Evolutionary conservation across 2,888 invertebrate genomes (phyloP), one percentile per base, ranked within the genome.

Genomic region (Dynastes grantii): DNA sequence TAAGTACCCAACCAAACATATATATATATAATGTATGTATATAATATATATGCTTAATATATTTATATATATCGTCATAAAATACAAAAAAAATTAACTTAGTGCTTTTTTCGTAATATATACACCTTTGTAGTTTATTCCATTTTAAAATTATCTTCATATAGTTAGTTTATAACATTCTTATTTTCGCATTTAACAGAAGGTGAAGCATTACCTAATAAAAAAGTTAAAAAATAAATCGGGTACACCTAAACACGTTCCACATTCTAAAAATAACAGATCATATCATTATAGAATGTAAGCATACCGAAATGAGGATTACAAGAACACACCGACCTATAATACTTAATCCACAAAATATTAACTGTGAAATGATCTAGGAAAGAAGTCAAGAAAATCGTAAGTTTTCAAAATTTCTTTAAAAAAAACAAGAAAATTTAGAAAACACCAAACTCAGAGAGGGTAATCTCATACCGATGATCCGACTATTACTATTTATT

Each of bases 51-150:
- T 73, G 73, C 58, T 73, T 73, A 73, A 76, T 78, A 76, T 78
- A 73, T 73, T 53, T 78, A 67, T 78, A 76, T 76, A 76, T 76
- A 76, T 61, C 64, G 29, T 76, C 32, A 76, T 78, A 76, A 70
- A 78, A 78, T 78, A 78, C 78, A 78, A 76, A 76, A 77, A 45
- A 78, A 78, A 78, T 76, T 78, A 78, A 78, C 68, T 78, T 78
- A 78, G 64, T 67, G 67, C 76, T 76, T 51, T 76, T 64, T 53
- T 76, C 76, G 67, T 76, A 76, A 76, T 76, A 76, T 76, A 76
- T 76, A 76, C 76, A 76, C 67, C 76, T 67, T 67, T 53, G 49
- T 61, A 61, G 58, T 67, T 67, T 76, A 53, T 76, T 76, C 40
- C 22, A 51, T 53, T 51, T 67, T 76, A 58, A 63, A 45, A 76